A percentile compares a stretch with the other conserved stretches of the same genome.
These are phyloP conservation scores for Trematomus loennbergii DNA, from an alignment of 2,113 vertebrate species.

Conservation along the genomic window DNA sequence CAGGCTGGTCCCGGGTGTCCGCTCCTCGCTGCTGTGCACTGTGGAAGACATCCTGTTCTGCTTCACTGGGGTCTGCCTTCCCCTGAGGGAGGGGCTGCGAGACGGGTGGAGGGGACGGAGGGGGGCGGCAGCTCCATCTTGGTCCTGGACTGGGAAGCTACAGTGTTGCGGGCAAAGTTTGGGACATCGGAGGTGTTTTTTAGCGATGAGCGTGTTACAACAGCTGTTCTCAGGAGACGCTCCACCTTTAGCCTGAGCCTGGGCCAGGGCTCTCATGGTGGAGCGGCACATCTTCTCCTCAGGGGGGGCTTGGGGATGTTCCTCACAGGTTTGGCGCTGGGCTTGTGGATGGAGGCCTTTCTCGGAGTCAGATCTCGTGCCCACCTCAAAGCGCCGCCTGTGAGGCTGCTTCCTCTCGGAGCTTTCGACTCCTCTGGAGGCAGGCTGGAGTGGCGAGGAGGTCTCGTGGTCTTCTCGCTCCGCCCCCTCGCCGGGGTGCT, in stretches of 20 bases:
- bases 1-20: conserved; percentile 68
- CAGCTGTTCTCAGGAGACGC: conserved; percentile 76
- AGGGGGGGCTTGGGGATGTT: conserved; percentile 83
- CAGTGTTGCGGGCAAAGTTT: conserved; percentile 92
- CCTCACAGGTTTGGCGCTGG: conserved; percentile 89
- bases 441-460: conserved; percentile 84
- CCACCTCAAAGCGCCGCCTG: conserved; percentile 71
- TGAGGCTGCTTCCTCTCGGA: conserved; percentile 73
- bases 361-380: conserved; percentile 80
- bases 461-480: conserved; percentile 81
- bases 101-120: conserved; percentile 77
- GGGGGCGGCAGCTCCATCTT: conserved; percentile 81
- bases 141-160: conserved; percentile 90
- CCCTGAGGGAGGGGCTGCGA: conserved; percentile 79
- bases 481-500: conserved; percentile 84
- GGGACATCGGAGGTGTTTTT: conserved; percentile 79
- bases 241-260: conserved; percentile 48
- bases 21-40: conserved; percentile 73
- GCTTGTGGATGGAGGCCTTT: conserved; percentile 85
- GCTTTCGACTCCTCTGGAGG: conserved; percentile 86
- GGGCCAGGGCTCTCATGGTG: conserved; percentile 82
- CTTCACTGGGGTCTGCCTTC: conserved; percentile 83
- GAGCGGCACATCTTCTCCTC: conserved; percentile 92
- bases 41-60: conserved; percentile 67
- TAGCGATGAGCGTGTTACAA: conserved; percentile 66